Conservation (phyloP, 2,113 vertebrate genomes). For the Notarius lentiginosus region DNA sequence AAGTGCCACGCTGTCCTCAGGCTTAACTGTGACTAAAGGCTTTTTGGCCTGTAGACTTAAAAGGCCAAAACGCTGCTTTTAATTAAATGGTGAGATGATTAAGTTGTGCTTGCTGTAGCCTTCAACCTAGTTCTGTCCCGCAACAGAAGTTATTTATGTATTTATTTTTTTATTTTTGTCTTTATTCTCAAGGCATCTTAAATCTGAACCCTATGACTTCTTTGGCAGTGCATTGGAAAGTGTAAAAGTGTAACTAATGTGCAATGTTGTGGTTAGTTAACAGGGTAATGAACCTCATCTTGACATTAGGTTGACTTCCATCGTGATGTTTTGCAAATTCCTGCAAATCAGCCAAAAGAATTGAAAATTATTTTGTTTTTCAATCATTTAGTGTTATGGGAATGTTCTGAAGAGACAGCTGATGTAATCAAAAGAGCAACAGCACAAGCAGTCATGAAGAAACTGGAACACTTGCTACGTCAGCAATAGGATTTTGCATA, state of each 20-base stretch:
- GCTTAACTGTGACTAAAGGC: conserved; percentile 30
- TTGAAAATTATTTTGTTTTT: neutral
- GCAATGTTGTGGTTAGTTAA: neutral
- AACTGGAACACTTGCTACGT: neutral
- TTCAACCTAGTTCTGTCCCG: neutral
- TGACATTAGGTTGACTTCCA: neutral
- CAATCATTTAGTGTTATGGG: neutral
- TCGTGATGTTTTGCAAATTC: neutral
- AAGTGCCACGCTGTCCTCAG: neutral
- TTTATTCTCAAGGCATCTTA: neutral
- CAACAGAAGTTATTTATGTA: neutral
- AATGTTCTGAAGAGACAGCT: neutral
- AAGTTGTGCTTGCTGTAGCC: neutral
- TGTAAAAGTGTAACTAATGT: neutral
- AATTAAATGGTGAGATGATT: conserved; percentile 25
- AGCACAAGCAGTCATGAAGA: neutral
- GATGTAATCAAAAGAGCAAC: neutral
- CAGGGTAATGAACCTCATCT: neutral
- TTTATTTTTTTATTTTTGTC: too few relatives aligned
- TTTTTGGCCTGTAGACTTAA: neutral
- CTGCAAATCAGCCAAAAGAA: neutral
- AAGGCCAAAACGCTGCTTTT: neutral
- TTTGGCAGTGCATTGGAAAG: neutral
- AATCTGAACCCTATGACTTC: neutral
- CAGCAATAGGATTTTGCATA: neutral